phyloP scores from a whole-genome alignment of 2,888 invertebrate species.

The Synanthedon tipuliformis region DNA sequence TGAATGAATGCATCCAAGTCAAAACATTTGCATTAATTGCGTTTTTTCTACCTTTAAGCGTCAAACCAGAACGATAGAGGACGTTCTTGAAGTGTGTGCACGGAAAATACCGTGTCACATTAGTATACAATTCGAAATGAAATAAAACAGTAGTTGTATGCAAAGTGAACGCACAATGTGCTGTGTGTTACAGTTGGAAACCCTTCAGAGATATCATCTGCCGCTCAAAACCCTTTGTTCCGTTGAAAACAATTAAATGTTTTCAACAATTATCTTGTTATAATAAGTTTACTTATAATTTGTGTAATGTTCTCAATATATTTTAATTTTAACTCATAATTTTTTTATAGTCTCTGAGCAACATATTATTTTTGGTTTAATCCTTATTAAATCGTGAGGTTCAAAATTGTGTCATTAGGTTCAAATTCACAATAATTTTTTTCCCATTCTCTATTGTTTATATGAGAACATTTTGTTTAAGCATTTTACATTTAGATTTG shows the following conservation, averaged over 20 bases:
- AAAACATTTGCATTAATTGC: conserved; percentile 17
- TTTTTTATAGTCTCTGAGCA: no score
- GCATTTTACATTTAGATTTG: no score
- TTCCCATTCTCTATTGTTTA: neutral
- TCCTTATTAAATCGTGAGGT: conserved; percentile 14
- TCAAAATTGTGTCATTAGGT: conserved; percentile 31
- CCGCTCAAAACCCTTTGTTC: conserved; percentile 32
- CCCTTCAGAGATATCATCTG: conserved; percentile 15
- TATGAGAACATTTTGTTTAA: no score
- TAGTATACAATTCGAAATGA: no score
- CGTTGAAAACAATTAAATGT: conserved; percentile 23
- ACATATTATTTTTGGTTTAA: no score
- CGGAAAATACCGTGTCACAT: conserved; percentile 1
- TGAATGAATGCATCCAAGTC: conserved; percentile 2
- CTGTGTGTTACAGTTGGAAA: neutral
- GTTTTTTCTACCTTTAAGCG: conserved; percentile 6
- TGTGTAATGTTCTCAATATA: conserved; percentile 16
- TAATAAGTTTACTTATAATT: conserved; percentile 22
- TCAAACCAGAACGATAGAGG: conserved; percentile 7
- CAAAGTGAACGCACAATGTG: neutral
- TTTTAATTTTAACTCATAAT: conserved; percentile 13
- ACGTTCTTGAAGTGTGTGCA: neutral
- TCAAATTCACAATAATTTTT: conserved; percentile 31
- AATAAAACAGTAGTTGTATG: no score
- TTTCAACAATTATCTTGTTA: conserved; percentile 26